Percentiles rank a stretch among this genome's conserved stretches.
Evolutionary conservation across 2,113 vertebrate genomes (phyloP).

Genomic region (Erpornis zantholeuca): DNA sequence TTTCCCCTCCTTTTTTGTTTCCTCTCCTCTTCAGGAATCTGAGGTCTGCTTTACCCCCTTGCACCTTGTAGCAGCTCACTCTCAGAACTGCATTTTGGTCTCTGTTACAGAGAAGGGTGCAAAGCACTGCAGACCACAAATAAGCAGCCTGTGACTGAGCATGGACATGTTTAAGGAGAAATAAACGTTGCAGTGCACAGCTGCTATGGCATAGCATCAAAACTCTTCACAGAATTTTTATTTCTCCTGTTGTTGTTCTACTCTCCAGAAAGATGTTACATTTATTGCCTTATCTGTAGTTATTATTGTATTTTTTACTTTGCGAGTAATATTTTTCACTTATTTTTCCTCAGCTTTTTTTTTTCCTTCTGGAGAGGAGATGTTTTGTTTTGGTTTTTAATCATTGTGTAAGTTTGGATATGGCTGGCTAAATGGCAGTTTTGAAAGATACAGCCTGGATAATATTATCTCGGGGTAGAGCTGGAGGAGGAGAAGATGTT

Average conservation of each 20-base stretch:
- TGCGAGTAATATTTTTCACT: background rate
- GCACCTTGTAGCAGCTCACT: slow-evolving; percentile 29
- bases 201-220: background rate
- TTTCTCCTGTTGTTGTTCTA: background rate
- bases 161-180: background rate
- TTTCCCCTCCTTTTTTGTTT: no score
- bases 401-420: background rate
- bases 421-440: background rate
- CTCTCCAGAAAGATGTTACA: background rate
- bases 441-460: background rate
- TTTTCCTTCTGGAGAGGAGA: background rate
- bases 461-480: background rate
- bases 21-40: background rate
- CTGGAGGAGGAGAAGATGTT: background rate
- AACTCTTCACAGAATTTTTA: background rate
- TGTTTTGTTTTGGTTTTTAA: background rate
- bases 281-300: background rate
- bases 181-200: background rate
- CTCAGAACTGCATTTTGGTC: background rate
- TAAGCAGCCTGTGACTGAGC: background rate
- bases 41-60: background rate
- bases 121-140: background rate
- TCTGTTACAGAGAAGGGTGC: background rate
- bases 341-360: background rate
- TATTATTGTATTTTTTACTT: background rate